These are phyloP conservation scores for Myotis findleyi DNA, from an alignment of 2,797 vertebrate species.

Conservation along the genomic window DNA sequence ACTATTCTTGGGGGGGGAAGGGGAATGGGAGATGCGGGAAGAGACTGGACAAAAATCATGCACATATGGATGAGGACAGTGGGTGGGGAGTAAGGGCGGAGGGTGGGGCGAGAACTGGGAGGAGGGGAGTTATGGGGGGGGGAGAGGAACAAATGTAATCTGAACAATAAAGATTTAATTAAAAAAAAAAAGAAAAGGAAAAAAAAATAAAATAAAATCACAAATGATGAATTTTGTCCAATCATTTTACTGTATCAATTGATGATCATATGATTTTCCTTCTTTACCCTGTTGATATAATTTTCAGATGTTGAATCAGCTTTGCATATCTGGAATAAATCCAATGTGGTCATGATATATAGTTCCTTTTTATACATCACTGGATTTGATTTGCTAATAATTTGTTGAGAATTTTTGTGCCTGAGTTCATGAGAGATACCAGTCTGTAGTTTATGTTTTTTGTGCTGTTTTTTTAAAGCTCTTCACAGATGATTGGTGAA, in stretches of 20 bases:
- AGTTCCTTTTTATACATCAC: background rate
- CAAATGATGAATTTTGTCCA: background rate
- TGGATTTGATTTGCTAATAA: background rate
- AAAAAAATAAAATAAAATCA: no score
- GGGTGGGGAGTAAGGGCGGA: no score
- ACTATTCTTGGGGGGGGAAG: no score
- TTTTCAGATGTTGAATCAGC: background rate
- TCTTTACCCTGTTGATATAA: background rate
- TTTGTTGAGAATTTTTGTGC: slow-evolving; percentile 19
- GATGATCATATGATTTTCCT: background rate
- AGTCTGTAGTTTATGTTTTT: background rate
- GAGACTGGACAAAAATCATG: no score
- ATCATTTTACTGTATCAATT: background rate
- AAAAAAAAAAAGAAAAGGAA: no score
- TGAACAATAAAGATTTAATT: no score
- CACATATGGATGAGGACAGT: no score
- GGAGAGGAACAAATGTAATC: no score
- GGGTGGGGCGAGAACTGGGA: no score
- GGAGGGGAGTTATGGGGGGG: no score
- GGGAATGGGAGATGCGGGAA: no score
- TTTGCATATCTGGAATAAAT: slow-evolving; percentile 20
- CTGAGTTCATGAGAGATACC: background rate
- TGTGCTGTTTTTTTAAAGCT: slow-evolving; percentile 77
- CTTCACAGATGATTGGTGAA: slow-evolving; percentile 81
- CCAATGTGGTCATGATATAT: background rate